These are phyloP conservation scores for Ceraclea dissimilis DNA, from an alignment of 2,888 invertebrate species.

Conservation along the genomic window DNA sequence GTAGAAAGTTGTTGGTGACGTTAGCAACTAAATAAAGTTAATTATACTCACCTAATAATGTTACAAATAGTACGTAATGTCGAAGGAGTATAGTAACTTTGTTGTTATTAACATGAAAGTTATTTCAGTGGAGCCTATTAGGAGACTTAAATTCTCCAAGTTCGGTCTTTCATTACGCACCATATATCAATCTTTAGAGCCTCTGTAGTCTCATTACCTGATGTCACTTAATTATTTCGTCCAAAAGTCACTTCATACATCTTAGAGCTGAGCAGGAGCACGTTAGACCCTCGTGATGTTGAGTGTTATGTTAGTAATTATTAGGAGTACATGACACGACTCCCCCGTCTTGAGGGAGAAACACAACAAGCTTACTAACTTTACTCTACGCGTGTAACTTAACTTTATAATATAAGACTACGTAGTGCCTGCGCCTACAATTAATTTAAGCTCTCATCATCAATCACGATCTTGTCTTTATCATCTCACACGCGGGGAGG, in stretches of 20 bases:
- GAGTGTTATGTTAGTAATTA: neutral
- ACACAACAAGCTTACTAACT: constrained; percentile 23
- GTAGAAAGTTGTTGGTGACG: too few species aligned
- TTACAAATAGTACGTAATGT: neutral
- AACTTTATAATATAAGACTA: constrained; percentile 12
- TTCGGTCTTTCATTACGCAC: neutral
- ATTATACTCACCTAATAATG: neutral
- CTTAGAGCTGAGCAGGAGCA: too few species aligned
- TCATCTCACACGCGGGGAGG: constrained; percentile 23
- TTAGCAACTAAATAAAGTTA: neutral
- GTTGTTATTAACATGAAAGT: neutral
- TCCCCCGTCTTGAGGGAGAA: constrained; percentile 20
- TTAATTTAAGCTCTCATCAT: constrained; percentile 28
- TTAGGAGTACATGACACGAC: neutral
- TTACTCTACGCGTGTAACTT: constrained; percentile 23
- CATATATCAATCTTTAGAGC: constrained; percentile 3
- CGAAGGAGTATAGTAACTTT: neutral
- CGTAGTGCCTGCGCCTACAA: constrained; percentile 26
- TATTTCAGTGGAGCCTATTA: neutral
- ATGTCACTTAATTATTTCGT: constrained; percentile 22
- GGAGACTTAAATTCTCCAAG: neutral
- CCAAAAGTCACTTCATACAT: constrained; percentile 20
- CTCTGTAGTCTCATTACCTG: constrained; percentile 5
- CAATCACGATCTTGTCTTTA: constrained; percentile 27
- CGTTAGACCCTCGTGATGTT: constrained; percentile 1